phyloP scores from a whole-genome alignment of 2,888 invertebrate species.

The Plagodis pulveraria region DNA sequence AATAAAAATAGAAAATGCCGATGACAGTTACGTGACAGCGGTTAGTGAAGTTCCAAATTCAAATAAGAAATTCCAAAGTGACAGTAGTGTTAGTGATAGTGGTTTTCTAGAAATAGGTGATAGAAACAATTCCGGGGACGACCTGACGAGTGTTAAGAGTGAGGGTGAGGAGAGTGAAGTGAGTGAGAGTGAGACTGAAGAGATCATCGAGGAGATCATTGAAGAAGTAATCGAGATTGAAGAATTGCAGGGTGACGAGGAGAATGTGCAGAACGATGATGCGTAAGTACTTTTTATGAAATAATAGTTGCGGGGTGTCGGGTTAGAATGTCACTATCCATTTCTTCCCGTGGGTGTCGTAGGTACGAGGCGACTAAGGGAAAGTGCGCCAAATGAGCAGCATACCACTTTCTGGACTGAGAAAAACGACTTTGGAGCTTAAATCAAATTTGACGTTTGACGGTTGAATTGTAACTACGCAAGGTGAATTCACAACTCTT shows the following conservation, averaged over 20 bases:
- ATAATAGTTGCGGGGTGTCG: no score
- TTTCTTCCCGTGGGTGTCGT: no score
- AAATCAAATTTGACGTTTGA: no score
- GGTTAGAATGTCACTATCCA: no score
- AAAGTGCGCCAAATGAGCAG: no score
- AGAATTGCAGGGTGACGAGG: constrained; percentile 39
- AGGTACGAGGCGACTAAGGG: no score
- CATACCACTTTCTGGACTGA: no score
- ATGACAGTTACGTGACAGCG: constrained; percentile 45
- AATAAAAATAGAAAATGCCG: constrained; percentile 59
- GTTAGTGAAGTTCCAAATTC: constrained; percentile 71
- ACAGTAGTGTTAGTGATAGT: constrained; percentile 74
- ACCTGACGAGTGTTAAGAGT: constrained; percentile 58
- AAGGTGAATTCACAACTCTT: no score
- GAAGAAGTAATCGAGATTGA: constrained; percentile 41
- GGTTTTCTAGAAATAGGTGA: constrained; percentile 76
- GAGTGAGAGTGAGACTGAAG: constrained; percentile 61
- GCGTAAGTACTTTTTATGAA: constrained; percentile 26
- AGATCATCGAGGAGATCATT: constrained; percentile 59
- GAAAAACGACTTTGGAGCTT: no score
- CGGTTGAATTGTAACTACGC: no score
- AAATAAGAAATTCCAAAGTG: constrained; percentile 69
- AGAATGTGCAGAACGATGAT: constrained; percentile 12
- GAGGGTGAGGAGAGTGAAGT: constrained; percentile 38
- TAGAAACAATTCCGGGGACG: constrained; percentile 59